Evolutionary conservation across 2,797 vertebrate species (phyloP).

Genomic region (Propithecus perrieri): DNA sequence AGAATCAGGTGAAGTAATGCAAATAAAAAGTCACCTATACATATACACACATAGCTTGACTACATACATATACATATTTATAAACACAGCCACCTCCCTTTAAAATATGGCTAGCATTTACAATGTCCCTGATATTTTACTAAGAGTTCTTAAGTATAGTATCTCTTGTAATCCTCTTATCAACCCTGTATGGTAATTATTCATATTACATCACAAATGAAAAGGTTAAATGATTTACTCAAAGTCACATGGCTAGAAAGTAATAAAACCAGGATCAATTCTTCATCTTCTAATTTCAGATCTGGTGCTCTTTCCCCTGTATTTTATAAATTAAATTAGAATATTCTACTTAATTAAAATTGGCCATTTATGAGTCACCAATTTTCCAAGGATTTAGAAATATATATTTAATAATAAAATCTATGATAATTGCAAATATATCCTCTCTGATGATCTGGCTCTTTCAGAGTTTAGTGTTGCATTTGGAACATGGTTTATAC

Average conservation of each 20-base stretch:
- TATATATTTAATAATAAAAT: slow-evolving; percentile 9
- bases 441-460: not conserved
- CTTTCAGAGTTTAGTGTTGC: not conserved
- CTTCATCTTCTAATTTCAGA: not conserved
- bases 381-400: slow-evolving; percentile 55
- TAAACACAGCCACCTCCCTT: not conserved
- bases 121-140: not conserved
- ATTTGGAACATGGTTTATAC: not conserved
- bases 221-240: slow-evolving; percentile 21
- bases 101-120: not conserved
- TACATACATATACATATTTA: not conserved
- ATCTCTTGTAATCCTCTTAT: not conserved
- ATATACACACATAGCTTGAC: not conserved
- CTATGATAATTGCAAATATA: not conserved
- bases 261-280: not conserved
- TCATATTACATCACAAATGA: slow-evolving; percentile 1
- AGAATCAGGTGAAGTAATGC: not conserved
- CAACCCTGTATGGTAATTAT: not conserved
- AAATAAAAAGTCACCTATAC: not conserved
- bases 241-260: not conserved
- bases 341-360: slow-evolving; percentile 56
- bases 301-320: not conserved
- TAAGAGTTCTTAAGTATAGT: not conserved
- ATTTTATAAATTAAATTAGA: slow-evolving; percentile 24
- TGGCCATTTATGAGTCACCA: slow-evolving; percentile 2